phyloP scores from a whole-genome alignment of 2,797 vertebrate genomes.

The Pangasius sanitwongsei region DNA sequence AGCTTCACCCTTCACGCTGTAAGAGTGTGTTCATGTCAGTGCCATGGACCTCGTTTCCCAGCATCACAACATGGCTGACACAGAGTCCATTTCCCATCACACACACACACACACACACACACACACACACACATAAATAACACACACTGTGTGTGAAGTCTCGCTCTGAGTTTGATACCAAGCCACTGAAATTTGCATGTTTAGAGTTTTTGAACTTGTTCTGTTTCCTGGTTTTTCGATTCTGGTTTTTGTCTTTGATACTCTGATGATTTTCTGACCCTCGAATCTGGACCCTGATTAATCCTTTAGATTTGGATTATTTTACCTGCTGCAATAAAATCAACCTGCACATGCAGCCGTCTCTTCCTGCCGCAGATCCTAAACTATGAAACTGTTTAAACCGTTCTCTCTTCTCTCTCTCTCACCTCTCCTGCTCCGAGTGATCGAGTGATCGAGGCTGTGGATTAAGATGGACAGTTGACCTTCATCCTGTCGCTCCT shows the following conservation, averaged over 20 bases:
- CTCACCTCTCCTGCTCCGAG: background rate
- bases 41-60: no score
- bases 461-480: constrained; percentile 17
- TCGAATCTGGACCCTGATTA: background rate
- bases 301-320: background rate
- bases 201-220: no score
- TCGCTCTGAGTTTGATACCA: no score
- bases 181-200: no score
- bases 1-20: no score
- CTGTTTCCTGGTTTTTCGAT: background rate
- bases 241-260: background rate
- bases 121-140: background rate
- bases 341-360: background rate
- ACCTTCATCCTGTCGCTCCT: constrained; percentile 9
- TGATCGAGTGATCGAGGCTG: background rate
- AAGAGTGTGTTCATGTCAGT: no score
- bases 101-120: background rate
- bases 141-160: no score
- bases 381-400: background rate
- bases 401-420: background rate
- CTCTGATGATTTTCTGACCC: background rate
- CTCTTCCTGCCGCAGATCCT: background rate
- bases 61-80: background rate
- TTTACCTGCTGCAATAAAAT: background rate
- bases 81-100: background rate